These are phyloP conservation scores for Psilanteris sp. DNA, from an alignment of 1,140 invertebrate genomes.

Conservation along the genomic window DNA sequence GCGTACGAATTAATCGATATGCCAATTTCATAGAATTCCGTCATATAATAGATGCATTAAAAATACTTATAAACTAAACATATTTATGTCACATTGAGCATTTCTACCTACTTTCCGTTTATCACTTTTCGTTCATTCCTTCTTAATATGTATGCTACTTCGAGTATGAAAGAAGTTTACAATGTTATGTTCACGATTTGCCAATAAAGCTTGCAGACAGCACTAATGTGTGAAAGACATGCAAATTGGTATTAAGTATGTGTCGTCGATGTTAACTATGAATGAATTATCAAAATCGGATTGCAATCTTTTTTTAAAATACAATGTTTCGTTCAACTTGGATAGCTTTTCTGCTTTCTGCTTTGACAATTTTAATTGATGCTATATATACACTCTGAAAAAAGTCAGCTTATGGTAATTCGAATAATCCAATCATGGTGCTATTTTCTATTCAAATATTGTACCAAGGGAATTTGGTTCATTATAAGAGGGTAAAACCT, in stretches of 20 bases:
- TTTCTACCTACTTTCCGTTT: constrained; percentile 60
- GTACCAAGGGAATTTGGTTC: too few relatives aligned
- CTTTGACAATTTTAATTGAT: too few relatives aligned
- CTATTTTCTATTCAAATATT: too few relatives aligned
- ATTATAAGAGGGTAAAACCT: too few relatives aligned
- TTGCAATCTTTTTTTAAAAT: too few relatives aligned
- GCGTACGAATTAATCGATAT: background rate
- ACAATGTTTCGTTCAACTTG: too few relatives aligned
- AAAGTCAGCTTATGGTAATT: too few relatives aligned
- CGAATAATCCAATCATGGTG: too few relatives aligned
- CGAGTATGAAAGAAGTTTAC: constrained; percentile 61
- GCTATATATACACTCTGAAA: too few relatives aligned
- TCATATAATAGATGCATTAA: constrained; percentile 34
- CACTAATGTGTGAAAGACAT: constrained; percentile 43
- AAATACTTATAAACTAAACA: constrained; percentile 3
- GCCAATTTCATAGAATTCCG: background rate
- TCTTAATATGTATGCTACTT: constrained; percentile 54
- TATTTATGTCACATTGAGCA: constrained; percentile 48
- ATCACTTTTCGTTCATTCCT: constrained; percentile 54
- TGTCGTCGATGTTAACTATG: constrained; percentile 12
- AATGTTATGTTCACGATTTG: constrained; percentile 59
- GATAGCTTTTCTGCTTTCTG: too few relatives aligned
- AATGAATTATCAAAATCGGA: too few relatives aligned
- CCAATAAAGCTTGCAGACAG: constrained; percentile 52
- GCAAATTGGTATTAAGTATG: constrained; percentile 31